Evolutionary conservation across 2,797 vertebrate species (phyloP).

Genomic region (Sphenodon punctatus): DNA sequence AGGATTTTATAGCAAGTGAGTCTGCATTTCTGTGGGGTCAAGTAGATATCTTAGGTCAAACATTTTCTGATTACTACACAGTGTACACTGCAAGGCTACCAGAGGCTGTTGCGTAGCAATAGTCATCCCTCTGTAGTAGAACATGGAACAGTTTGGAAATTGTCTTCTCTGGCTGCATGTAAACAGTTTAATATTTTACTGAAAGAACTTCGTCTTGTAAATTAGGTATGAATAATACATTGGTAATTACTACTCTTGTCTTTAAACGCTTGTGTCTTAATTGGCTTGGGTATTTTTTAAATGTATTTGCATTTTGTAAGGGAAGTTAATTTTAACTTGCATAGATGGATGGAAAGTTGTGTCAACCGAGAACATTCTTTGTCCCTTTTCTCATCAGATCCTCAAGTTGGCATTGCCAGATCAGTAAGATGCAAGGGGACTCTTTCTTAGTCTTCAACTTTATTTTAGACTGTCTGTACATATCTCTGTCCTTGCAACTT

Average conservation of each 20-base stretch:
- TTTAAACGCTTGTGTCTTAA: conserved; percentile 82
- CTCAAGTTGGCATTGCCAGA: conserved; percentile 1
- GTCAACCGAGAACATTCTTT: not conserved
- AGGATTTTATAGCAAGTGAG: conserved; percentile 92
- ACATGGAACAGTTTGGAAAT: conserved; percentile 59
- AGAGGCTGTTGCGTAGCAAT: conserved; percentile 64
- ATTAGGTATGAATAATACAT: conserved; percentile 84
- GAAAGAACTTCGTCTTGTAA: conserved; percentile 81
- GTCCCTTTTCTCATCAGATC: not conserved
- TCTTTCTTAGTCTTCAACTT: conserved; percentile 2
- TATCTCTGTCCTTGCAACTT: conserved; percentile 20
- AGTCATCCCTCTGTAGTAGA: conserved; percentile 57
- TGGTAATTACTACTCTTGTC: conserved; percentile 79
- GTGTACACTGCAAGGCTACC: conserved; percentile 66
- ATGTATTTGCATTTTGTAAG: conserved; percentile 76
- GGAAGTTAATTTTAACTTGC: conserved; percentile 69
- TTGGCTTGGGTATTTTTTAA: conserved; percentile 73
- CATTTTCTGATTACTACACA: conserved; percentile 79
- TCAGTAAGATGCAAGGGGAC: not conserved
- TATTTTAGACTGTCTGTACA: not conserved
- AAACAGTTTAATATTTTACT: conserved; percentile 85
- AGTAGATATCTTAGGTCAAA: conserved; percentile 88
- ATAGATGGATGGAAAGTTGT: conserved; percentile 45
- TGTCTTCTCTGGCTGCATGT: conserved; percentile 75
- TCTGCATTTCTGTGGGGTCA: conserved; percentile 90